Evolutionary conservation across 2,888 invertebrate species (phyloP), one percentile per base, ranked within the genome.

Genomic region (Apoda limacodes): DNA sequence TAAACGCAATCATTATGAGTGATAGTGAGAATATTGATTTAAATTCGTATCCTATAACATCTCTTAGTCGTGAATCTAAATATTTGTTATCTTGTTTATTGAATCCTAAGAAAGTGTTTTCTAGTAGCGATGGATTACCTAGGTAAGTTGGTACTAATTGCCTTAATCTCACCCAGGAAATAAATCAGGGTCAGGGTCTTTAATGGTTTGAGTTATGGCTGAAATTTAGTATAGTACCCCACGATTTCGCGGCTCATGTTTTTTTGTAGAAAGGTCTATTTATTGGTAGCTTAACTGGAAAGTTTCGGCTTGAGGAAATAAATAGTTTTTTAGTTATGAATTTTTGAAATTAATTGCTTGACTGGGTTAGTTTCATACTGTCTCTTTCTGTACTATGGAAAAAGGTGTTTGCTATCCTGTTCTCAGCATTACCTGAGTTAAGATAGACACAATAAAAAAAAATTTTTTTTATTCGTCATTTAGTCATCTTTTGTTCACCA

Each of bases 101-200:
- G 17, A 17, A 17, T 17, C 17, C 17, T 6, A 5, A 17, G 7
- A 17, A 17, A 17, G 5, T 17, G 17, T 17, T 17, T 7, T 7
- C 7, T 5, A 17, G 17, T 17, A 6, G n/a, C n/a, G n/a, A 17
- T 7, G 17, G 17, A 17, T 7, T 17, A 7, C 17, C 17, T 17
- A 63, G 66, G 66, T 64, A 51, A 48, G 34, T 35, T 27, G 5
- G 7, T 7, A 17, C 23, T 9, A 21, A 17, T 22, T 17, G 23
- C 13, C 17, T 17, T 17, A 7, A 17, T 17, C 17, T 7, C 17
- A 17, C 17, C 17, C 7, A 17, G 7, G 17, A 5, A 6, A 17
- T 17, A 17, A 17, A 7, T 7, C 7, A 6, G 17, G 5, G 17
- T 17, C 17, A 7, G 5, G 17, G 17, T n/a, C n/a, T n/a, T n/a